These are phyloP conservation scores for Lethenteron reissneri DNA, from an alignment of 2,113 vertebrate species.

Conservation along the genomic window DNA sequence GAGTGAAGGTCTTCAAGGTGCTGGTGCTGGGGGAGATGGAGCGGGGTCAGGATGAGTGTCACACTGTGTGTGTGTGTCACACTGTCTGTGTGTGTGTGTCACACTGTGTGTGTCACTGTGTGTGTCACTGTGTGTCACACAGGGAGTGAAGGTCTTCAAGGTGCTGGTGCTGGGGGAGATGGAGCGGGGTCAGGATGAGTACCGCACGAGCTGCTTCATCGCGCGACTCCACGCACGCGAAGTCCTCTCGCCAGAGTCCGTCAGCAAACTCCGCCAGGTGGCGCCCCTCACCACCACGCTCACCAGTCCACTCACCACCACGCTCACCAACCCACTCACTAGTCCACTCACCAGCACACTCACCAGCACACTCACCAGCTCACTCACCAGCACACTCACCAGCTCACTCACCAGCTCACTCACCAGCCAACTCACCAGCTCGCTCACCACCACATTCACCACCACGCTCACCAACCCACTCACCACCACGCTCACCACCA, in stretches of 20 bases:
- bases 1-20: constrained; percentile 84
- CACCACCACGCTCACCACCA: no score
- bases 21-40: constrained; percentile 86
- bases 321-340: no score
- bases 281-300: background rate
- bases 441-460: no score
- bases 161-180: constrained; percentile 79
- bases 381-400: no score
- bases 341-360: no score
- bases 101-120: no score
- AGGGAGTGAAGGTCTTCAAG: constrained; percentile 92
- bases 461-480: no score
- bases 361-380: no score
- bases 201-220: constrained; percentile 76
- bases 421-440: no score
- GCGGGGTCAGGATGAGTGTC: constrained; percentile 82
- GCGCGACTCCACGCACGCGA: constrained; percentile 63
- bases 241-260: constrained; percentile 90
- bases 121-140: constrained; percentile 3
- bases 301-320: background rate
- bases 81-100: no score
- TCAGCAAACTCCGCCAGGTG: constrained; percentile 83
- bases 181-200: constrained; percentile 83
- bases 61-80: constrained; percentile 23
- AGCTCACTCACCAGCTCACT: no score